Percentiles rank a stretch among this genome's conserved stretches.
These are phyloP conservation scores for Eutrigla gurnardus DNA, from an alignment of 2,797 vertebrate species.

Conservation along the genomic window DNA sequence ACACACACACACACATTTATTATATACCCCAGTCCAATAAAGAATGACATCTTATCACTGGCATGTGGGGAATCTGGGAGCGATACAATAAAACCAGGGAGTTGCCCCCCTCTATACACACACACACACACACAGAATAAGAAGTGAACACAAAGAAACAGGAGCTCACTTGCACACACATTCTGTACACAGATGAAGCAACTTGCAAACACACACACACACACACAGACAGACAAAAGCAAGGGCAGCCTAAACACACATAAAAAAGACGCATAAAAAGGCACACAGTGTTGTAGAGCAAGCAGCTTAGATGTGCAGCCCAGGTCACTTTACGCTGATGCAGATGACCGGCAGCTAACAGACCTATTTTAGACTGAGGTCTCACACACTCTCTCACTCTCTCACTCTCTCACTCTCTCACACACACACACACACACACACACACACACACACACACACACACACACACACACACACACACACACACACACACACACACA, in stretches of 20 bases:
- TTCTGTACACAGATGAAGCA: too few relatives aligned
- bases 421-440: not conserved
- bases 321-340: conserved; percentile 71
- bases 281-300: conserved; percentile 25
- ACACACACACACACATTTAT: conserved; percentile 4
- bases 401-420: not conserved
- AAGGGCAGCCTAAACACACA: conserved; percentile 50
- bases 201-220: conserved; percentile 10
- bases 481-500: not conserved
- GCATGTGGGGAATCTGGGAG: conserved; percentile 74
- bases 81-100: conserved; percentile 64
- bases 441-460: not conserved
- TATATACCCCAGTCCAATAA: conserved; percentile 23
- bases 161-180: too few relatives aligned
- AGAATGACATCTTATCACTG: conserved; percentile 73
- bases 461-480: not conserved
- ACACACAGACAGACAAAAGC: conserved; percentile 41
- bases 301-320: conserved; percentile 37
- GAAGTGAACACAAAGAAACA: conserved; percentile 62
- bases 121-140: conserved; percentile 36
- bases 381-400: conserved; percentile 4
- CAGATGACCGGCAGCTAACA: conserved; percentile 48
- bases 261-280: not conserved
- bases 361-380: conserved; percentile 62
- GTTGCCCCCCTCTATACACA: conserved; percentile 42